Percentiles rank a stretch among this genome's conserved stretches.
Evolutionary conservation across 2,888 invertebrate species (phyloP).

Genomic region (Balanococcus diminutus): DNA sequence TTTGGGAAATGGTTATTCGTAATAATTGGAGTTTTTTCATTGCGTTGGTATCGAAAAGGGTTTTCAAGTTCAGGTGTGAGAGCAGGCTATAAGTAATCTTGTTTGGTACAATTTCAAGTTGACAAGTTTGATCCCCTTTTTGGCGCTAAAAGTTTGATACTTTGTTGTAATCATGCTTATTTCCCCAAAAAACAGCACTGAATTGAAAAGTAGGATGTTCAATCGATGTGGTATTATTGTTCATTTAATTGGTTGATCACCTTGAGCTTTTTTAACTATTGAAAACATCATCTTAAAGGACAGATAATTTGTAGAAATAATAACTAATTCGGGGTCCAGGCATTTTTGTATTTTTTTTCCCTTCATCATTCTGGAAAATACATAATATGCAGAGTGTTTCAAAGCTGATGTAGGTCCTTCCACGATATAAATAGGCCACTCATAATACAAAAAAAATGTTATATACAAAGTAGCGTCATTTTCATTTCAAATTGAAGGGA

Average conservation of each 20-base stretch:
- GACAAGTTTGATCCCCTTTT: background rate
- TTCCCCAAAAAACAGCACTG: background rate
- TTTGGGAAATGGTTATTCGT: too few species aligned
- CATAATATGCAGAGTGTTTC: too few species aligned
- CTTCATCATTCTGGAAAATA: too few species aligned
- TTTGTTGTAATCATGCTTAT: background rate
- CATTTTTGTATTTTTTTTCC: too few species aligned
- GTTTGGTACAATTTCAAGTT: background rate
- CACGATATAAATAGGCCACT: too few species aligned
- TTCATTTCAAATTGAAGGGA: too few species aligned
- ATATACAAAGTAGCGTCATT: too few species aligned
- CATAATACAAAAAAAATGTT: too few species aligned
- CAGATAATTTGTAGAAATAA: background rate
- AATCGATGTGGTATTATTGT: background rate
- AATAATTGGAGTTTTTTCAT: too few species aligned
- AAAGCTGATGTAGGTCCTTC: too few species aligned
- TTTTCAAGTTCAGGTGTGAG: too few species aligned
- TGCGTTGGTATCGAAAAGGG: background rate
- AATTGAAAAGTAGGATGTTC: background rate
- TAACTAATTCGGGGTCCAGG: too few species aligned
- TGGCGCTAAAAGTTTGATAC: background rate
- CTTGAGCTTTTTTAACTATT: background rate
- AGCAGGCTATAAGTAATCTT: background rate
- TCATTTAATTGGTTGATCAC: background rate
- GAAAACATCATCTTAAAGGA: background rate